Evolutionary conservation across 2,797 vertebrate genomes (phyloP).

Genomic region (Pseudochirops corinnae): DNA sequence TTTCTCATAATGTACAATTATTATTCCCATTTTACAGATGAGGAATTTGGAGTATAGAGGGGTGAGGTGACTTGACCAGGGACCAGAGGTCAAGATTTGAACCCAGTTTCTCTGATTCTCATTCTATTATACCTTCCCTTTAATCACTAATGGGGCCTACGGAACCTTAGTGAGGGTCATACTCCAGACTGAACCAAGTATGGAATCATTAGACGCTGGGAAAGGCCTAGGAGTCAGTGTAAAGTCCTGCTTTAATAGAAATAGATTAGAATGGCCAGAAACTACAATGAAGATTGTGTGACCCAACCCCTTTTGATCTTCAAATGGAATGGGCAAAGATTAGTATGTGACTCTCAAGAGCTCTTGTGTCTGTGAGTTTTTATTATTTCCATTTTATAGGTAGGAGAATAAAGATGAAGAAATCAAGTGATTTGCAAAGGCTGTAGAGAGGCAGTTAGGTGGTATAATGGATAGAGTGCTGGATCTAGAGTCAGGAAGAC

Average conservation of each 20-base stretch:
- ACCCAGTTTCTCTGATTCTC: background rate
- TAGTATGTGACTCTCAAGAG: background rate
- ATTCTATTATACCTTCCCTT: background rate
- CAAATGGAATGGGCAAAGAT: background rate
- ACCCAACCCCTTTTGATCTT: background rate
- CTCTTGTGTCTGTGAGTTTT: background rate
- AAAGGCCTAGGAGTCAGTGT: background rate
- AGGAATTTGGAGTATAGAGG: background rate
- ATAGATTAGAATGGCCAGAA: background rate
- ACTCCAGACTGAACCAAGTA: background rate
- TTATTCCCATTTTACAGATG: too few relatives aligned
- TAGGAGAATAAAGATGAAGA: background rate
- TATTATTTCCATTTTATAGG: conserved; percentile 39
- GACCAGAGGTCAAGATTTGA: background rate
- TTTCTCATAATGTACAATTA: too few relatives aligned
- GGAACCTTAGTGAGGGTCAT: background rate
- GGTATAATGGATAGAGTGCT: background rate
- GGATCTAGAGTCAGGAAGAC: background rate
- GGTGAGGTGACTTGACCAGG: background rate
- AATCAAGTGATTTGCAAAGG: background rate
- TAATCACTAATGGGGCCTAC: background rate
- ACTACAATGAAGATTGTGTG: background rate
- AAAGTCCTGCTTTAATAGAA: background rate
- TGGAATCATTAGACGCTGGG: background rate
- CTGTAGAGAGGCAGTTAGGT: background rate